Conservation (phyloP, 2,797 vertebrate genomes). For the Synaphobranchus kaupii region DNA sequence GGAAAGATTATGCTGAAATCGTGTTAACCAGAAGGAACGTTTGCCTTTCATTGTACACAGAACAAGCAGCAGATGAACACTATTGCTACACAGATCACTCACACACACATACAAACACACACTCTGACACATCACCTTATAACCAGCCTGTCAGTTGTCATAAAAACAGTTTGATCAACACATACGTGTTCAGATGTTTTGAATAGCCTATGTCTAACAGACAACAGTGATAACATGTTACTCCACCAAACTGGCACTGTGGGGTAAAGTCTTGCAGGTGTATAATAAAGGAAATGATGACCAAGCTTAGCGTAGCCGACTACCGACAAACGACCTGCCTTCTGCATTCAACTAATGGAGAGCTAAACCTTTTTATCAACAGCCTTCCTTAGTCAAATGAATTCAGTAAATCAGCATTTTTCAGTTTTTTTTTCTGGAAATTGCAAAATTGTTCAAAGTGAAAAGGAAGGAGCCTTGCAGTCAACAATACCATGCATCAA, state of each 20-base stretch:
- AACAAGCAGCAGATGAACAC: neutral
- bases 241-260: neutral
- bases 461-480: conserved; percentile 77
- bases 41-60: neutral
- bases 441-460: conserved; percentile 79
- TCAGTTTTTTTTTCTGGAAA: conserved; percentile 56
- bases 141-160: neutral
- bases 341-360: neutral
- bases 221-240: neutral
- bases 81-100: neutral
- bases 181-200: neutral
- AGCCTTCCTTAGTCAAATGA: conserved; percentile 67
- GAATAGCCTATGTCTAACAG: neutral
- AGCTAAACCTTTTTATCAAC: neutral
- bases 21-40: neutral
- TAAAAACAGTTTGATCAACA: neutral
- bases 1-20: neutral
- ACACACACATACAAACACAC: neutral
- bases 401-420: conserved; percentile 78
- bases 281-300: neutral
- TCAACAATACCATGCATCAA: conserved; percentile 77
- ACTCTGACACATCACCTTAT: neutral
- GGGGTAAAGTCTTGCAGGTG: neutral
- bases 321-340: neutral
- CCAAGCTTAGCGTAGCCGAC: neutral